These are phyloP conservation scores for Oreohelix idahoensis DNA, from an alignment of 1,140 invertebrate genomes.

Conservation along the genomic window DNA sequence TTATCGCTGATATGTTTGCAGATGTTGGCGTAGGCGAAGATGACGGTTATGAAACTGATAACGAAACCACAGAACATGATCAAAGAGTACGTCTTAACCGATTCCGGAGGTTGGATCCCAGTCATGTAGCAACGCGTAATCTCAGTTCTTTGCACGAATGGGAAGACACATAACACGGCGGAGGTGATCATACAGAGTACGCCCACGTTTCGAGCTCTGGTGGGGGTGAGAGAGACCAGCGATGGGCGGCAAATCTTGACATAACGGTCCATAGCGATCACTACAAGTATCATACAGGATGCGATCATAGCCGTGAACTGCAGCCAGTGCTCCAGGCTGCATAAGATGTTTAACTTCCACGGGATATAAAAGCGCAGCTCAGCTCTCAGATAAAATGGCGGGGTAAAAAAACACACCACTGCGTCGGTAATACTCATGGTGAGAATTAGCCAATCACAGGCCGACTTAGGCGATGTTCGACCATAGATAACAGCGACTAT, in stretches of 20 bases:
- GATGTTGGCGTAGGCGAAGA: conserved; percentile 18
- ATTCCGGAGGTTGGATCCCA: neutral
- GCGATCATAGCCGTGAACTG: conserved; percentile 23
- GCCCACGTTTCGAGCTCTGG: neutral
- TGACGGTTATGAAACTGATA: conserved; percentile 3
- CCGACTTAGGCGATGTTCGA: neutral
- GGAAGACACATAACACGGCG: neutral
- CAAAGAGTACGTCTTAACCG: neutral
- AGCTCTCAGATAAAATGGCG: neutral
- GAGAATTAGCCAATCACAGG: conserved; percentile 26
- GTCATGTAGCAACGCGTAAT: neutral
- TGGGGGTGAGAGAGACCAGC: neutral
- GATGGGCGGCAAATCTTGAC: neutral
- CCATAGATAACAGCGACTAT: conserved; percentile 15
- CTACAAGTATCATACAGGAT: neutral
- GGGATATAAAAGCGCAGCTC: neutral
- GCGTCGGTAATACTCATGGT: conserved; percentile 18
- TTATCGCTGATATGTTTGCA: conserved; percentile 18
- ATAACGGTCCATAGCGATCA: conserved; percentile 24
- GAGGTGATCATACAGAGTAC: neutral
- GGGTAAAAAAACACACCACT: neutral
- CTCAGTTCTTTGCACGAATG: neutral
- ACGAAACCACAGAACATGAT: neutral
- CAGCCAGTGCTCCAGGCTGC: neutral
- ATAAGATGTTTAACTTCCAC: neutral